Evolutionary conservation across 2,113 vertebrate genomes (phyloP), one percentile per base, ranked within the genome.

Genomic region (Passer domesticus): DNA sequence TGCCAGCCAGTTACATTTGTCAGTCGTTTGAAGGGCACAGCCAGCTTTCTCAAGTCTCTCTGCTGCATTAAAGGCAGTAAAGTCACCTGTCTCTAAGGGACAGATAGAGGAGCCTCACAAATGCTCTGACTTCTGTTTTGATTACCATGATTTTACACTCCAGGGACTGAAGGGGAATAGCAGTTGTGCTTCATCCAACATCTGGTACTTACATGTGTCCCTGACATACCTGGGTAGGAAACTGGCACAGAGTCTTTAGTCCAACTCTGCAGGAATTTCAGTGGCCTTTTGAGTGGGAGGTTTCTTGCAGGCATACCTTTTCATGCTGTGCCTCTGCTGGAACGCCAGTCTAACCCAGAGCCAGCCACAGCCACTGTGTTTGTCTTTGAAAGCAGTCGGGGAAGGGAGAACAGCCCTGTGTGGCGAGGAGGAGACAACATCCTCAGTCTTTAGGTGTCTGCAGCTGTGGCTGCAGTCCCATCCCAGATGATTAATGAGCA

Each of bases 401-500:
- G 58, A 68, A 76, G 62, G 47, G 11, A 94, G 49, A 88, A 59
- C 35, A 58, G 72, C 67, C n/a, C 66, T 87, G 15, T 2, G 2
- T 46, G 70, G 58, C 35, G 39, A 88, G 37, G 75, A 84, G 77
- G 56, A 92, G 89, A 52, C 69, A 72, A 55, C 72, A 83, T 75
- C 63, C 72, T 95, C 72, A 11, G 39, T 91, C 69, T 94, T 80
- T 15, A 63, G 60, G 50, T 83, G 78, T 84, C 85, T 90, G 83
- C 44, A 39, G 85, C 35, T 4, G 49, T 67, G 88, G 85, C 70
- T 53, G 63, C 81, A 17, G 60, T 66, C 19, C 6, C 58, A 55
- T 94, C 91, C 53, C 25, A 2, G 44, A 22, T 88, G 91, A 96
- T 94, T 75, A 92, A 96, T 46, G 89, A 91, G 79, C 31, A 50